Evolutionary conservation across 1,140 invertebrate species (phyloP), one percentile per base, ranked within the genome.

Genomic region (Hycleus phaleratus): DNA sequence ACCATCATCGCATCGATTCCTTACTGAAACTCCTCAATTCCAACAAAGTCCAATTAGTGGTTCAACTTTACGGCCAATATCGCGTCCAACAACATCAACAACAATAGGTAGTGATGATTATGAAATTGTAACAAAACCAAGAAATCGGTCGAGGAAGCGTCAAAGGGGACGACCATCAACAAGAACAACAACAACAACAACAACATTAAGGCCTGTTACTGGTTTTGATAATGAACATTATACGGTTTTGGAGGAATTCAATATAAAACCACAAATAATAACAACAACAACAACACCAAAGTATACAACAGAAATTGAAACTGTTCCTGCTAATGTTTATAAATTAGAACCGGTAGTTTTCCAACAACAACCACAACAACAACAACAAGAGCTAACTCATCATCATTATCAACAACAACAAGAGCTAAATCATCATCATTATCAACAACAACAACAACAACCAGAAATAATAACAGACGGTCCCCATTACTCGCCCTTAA

Each of bases 231-330:
- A 57, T 38, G 54, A 65, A 8, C 56, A 55, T 10, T 69, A 69
- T 46, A 69, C 68, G 6, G 62, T 69, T 11, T 56, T 69, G 26
- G 68, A 69, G 53, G 62, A 69, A 47, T 68, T 70, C 58, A 43
- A 50, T 9, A 46, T 62, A 12, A 57, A 59, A 47, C 49, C 56
- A 11, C 26, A 47, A 46, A 39, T 7, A 46, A 39, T 7, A 39
- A 10, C 6, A 39, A 6, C 4, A 49, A 59, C 45, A 8, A 54
- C 51, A 8, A 49, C 55, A 48, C 26, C 25, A 49, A 47, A 38
- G 25, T 50, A 48, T 48, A 38, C 38, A 42, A 48, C 38, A 24
- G 54, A 39, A 45, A 42, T 62, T 3, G 60, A 67, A 50, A 58
- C 51, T 38, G 60, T 60, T 38, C 60, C 62, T 8, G 58, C 62